Conservation (phyloP, 1,140 invertebrate species). For the Zaprionus lachaisei region DNA sequence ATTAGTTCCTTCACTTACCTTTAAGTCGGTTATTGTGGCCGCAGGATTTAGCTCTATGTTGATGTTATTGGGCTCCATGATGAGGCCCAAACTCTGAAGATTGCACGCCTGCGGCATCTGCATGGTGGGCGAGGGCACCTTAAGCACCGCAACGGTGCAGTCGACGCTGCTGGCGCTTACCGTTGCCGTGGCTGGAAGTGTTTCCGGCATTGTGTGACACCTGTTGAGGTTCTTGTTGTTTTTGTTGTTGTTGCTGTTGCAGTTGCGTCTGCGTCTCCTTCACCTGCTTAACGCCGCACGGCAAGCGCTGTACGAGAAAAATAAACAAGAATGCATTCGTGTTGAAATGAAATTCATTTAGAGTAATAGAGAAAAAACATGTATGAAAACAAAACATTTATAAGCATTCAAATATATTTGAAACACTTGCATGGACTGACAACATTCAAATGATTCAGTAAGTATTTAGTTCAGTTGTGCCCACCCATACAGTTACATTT, state of each 20-base stretch:
- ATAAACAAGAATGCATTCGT: neutral
- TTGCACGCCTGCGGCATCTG: slow-evolving; percentile 70
- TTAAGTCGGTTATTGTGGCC: slow-evolving; percentile 49
- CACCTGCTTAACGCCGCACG: slow-evolving; percentile 4
- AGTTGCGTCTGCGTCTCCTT: slow-evolving; percentile 4
- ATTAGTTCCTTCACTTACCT: slow-evolving; percentile 50
- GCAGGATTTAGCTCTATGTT: slow-evolving; percentile 72
- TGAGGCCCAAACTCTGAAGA: slow-evolving; percentile 67
- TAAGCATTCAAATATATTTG: neutral
- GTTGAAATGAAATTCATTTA: too few relatives aligned
- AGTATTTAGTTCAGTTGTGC: too few relatives aligned
- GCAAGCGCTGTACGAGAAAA: slow-evolving; percentile 22
- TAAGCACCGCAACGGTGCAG: slow-evolving; percentile 73
- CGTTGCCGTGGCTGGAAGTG: slow-evolving; percentile 70
- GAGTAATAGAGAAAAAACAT: too few relatives aligned
- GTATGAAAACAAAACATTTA: neutral
- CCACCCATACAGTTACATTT: too few relatives aligned
- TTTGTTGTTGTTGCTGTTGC: slow-evolving; percentile 17
- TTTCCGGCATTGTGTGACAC: slow-evolving; percentile 64
- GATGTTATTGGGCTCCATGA: slow-evolving; percentile 76
- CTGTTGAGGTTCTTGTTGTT: slow-evolving; percentile 11
- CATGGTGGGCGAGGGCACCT: slow-evolving; percentile 70
- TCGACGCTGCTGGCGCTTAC: slow-evolving; percentile 72
- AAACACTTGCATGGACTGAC: neutral
- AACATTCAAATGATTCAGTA: neutral